These are phyloP conservation scores for Venturia canescens DNA, from an alignment of 1,140 invertebrate genomes.

Conservation along the genomic window DNA sequence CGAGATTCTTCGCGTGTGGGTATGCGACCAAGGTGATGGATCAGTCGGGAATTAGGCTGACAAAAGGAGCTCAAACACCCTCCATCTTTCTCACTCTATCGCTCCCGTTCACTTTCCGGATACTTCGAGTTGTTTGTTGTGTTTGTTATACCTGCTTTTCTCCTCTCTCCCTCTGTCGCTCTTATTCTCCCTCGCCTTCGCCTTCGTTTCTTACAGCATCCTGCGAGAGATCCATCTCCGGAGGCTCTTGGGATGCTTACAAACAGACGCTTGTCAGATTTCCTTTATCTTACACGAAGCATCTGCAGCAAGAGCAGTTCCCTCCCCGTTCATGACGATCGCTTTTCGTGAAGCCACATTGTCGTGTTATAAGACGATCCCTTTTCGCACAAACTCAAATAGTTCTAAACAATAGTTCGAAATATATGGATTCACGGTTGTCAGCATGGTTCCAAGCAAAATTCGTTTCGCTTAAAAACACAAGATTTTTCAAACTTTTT, in stretches of 20 bases:
- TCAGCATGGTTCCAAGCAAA: not conserved
- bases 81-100: constrained; percentile 18
- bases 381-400: constrained; percentile 26
- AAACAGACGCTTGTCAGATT: constrained; percentile 76
- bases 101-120: not conserved
- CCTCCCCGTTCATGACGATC: constrained; percentile 51
- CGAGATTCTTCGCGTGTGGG: constrained; percentile 22
- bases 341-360: constrained; percentile 47
- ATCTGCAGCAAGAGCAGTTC: constrained; percentile 63
- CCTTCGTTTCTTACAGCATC: constrained; percentile 7
- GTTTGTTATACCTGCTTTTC: constrained; percentile 43
- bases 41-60: constrained; percentile 62
- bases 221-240: constrained; percentile 60
- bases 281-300: constrained; percentile 73
- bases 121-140: constrained; percentile 38
- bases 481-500: too few species aligned
- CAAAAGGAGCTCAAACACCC: constrained; percentile 56
- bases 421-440: constrained; percentile 5
- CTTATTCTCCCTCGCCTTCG: not conserved
- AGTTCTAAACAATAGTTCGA: constrained; percentile 1
- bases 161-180: constrained; percentile 26
- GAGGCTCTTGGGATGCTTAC: constrained; percentile 67
- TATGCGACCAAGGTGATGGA: constrained; percentile 11
- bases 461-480: not conserved
- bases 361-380: constrained; percentile 13